These are phyloP conservation scores for Rotaria macrura DNA, from an alignment of 2,888 invertebrate species.

Conservation along the genomic window DNA sequence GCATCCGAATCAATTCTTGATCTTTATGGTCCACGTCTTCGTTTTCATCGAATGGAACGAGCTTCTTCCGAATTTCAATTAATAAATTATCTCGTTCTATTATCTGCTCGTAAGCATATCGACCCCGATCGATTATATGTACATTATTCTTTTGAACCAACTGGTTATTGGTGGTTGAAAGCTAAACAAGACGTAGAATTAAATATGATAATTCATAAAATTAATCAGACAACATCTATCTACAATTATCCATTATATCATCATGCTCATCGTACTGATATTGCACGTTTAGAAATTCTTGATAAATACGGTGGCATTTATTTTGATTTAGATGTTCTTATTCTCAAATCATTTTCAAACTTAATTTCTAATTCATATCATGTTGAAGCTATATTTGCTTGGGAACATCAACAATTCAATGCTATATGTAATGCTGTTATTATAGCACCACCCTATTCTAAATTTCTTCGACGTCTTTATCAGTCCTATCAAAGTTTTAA, in stretches of 20 bases:
- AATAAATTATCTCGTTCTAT: background rate
- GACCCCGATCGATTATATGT: background rate
- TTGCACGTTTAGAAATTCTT: conserved; percentile 36
- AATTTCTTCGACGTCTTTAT: conserved; percentile 11
- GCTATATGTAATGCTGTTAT: conserved; percentile 5
- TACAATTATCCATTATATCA: background rate
- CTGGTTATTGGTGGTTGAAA: background rate
- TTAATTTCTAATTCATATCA: background rate
- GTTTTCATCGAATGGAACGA: background rate
- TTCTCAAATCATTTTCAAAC: conserved; percentile 31
- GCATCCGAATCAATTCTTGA: background rate
- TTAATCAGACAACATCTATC: background rate
- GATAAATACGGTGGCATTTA: conserved; percentile 37
- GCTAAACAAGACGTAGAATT: background rate
- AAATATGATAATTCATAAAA: background rate
- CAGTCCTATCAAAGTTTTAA: conserved; percentile 5
- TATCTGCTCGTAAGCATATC: background rate
- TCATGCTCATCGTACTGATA: conserved; percentile 32
- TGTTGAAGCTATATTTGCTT: background rate
- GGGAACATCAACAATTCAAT: background rate
- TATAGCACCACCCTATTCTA: background rate
- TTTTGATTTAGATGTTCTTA: conserved; percentile 37
- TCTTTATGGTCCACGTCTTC: background rate
- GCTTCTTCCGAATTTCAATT: background rate
- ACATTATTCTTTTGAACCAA: background rate